phyloP scores from a whole-genome alignment of 2,797 vertebrate genomes.

The Brachyrhaphis roseni region DNA sequence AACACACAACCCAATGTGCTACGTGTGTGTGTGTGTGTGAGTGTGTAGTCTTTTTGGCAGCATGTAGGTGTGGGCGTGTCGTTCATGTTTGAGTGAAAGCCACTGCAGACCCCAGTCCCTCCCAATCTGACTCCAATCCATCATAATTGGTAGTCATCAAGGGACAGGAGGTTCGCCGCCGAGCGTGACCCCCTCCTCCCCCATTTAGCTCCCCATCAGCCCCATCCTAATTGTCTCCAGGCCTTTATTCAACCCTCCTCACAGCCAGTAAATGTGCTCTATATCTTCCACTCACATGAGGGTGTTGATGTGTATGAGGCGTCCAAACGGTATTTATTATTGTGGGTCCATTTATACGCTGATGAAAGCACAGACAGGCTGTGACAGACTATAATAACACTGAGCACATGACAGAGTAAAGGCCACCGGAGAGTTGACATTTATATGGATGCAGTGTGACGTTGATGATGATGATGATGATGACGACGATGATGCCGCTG shows the following conservation, averaged over 20 bases:
- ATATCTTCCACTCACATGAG: constrained; percentile 27
- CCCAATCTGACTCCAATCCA: constrained; percentile 52
- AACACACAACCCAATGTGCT: constrained; percentile 36
- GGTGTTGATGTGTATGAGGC: constrained; percentile 22
- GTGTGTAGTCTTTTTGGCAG: neutral
- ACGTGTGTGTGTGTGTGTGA: constrained; percentile 15
- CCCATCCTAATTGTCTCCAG: constrained; percentile 63
- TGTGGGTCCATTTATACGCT: constrained; percentile 17
- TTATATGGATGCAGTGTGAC: constrained; percentile 45
- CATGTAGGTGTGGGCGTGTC: constrained; percentile 32
- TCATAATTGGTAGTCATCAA: constrained; percentile 65
- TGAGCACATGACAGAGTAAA: constrained; percentile 36
- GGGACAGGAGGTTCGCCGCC: constrained; percentile 56
- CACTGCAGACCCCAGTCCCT: constrained; percentile 41
- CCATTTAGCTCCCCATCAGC: constrained; percentile 5
- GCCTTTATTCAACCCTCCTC: constrained; percentile 48
- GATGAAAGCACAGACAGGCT: constrained; percentile 45
- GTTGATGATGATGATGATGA: constrained; percentile 17
- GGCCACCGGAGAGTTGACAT: constrained; percentile 43
- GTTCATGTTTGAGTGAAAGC: constrained; percentile 24
- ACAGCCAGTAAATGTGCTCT: constrained; percentile 30
- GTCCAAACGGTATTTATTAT: constrained; percentile 23
- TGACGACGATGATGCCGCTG: constrained; percentile 7
- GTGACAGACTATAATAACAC: constrained; percentile 45
- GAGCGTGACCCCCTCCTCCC: constrained; percentile 12